Conservation (phyloP, 2,797 vertebrate genomes). For the Chiloscyllium punctatum region DNA sequence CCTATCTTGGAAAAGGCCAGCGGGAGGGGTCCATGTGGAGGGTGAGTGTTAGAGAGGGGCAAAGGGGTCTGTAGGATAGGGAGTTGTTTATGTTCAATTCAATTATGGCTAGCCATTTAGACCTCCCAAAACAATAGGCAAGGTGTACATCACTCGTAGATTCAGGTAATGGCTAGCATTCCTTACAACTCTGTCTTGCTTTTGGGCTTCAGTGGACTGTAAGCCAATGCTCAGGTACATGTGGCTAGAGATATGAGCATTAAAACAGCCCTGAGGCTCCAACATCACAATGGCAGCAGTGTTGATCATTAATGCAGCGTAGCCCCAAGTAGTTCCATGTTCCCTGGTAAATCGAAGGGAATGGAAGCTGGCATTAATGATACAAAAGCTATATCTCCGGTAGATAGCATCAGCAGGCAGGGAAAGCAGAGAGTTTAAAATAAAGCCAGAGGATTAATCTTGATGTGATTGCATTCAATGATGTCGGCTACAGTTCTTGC, state of each 20-base stretch:
- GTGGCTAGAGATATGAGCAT: not conserved
- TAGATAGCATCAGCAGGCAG: not conserved
- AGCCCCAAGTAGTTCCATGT: not conserved
- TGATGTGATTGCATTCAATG: conserved; percentile 50
- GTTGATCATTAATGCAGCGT: not conserved
- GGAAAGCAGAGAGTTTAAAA: conserved; percentile 44
- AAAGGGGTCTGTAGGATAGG: too few species aligned
- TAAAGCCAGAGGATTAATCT: conserved; percentile 48
- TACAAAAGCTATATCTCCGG: not conserved
- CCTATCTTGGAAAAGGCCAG: too few species aligned
- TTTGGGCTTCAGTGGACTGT: not conserved
- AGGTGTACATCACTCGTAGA: not conserved
- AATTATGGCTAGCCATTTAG: not conserved
- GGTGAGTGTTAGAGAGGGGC: too few species aligned
- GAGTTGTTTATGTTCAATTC: not conserved
- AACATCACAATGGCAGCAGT: not conserved
- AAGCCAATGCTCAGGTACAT: not conserved
- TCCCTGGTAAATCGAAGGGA: not conserved
- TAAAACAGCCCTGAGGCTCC: not conserved
- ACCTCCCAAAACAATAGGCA: not conserved
- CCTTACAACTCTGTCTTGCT: not conserved
- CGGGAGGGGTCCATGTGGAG: too few species aligned
- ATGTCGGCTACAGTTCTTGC: conserved; percentile 48
- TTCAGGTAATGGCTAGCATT: not conserved
- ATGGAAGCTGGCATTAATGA: not conserved